Conservation (phyloP, 1,140 invertebrate genomes). For the Vanessa atalanta region DNA sequence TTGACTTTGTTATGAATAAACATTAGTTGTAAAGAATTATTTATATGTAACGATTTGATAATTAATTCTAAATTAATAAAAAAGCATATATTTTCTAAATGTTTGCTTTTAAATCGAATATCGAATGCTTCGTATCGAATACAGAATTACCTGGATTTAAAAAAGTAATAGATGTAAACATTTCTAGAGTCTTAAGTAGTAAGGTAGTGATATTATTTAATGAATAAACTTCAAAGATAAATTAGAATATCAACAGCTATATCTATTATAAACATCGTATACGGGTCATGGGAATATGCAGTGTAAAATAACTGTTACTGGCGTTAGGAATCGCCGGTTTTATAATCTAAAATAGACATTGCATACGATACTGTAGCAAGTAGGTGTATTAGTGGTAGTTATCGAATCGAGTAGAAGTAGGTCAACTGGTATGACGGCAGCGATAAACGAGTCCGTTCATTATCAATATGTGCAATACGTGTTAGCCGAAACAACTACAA, state of each 20-base stretch:
- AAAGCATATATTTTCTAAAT: too few species aligned
- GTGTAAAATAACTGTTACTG: conserved; percentile 34
- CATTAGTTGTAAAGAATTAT: too few species aligned
- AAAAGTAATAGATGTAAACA: background rate
- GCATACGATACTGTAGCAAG: conserved; percentile 34
- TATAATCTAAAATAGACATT: conserved; percentile 27
- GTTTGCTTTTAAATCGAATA: too few species aligned
- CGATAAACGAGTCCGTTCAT: conserved; percentile 72
- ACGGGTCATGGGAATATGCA: conserved; percentile 44
- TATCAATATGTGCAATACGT: conserved; percentile 69
- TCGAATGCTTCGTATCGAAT: too few species aligned
- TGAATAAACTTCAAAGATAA: background rate
- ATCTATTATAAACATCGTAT: conserved; percentile 36
- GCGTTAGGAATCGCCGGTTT: conserved; percentile 38
- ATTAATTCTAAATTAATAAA: too few species aligned
- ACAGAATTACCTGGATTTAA: too few species aligned
- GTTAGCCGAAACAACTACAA: conserved; percentile 23
- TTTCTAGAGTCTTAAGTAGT: conserved; percentile 8
- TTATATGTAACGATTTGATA: too few species aligned
- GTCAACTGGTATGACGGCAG: conserved; percentile 75
- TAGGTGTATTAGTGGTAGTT: conserved; percentile 67
- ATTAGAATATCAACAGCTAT: background rate
- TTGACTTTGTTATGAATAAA: too few species aligned
- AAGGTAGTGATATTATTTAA: background rate
- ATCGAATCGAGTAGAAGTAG: conserved; percentile 72